Evolutionary conservation across 2,113 vertebrate genomes (phyloP).

Genomic region (Rana temporaria): DNA sequence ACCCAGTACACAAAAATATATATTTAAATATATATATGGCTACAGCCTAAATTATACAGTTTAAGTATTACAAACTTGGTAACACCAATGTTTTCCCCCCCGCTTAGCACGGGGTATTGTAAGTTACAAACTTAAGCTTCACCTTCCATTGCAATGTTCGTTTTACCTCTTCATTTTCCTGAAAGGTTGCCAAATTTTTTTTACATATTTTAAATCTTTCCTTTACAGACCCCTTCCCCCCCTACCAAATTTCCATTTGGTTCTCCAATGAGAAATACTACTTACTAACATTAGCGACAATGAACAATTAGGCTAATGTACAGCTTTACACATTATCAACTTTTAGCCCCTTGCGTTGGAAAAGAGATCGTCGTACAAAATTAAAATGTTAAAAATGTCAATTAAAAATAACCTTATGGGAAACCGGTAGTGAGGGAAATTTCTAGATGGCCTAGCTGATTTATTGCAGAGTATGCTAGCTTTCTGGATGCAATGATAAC

Average conservation of each 20-base stretch:
- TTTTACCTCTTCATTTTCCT: not conserved
- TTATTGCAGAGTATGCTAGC: too few relatives aligned
- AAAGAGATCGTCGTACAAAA: not conserved
- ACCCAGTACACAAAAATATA: constrained; percentile 59
- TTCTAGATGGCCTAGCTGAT: too few relatives aligned
- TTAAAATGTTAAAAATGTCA: not conserved
- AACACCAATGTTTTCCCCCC: constrained; percentile 50
- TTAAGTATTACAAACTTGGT: constrained; percentile 55
- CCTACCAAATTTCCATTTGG: not conserved
- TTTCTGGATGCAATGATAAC: too few relatives aligned
- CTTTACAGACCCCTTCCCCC: not conserved
- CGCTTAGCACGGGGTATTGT: constrained; percentile 28
- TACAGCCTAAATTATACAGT: constrained; percentile 57
- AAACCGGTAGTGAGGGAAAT: too few relatives aligned
- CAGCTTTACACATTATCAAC: not conserved
- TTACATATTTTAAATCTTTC: too few relatives aligned
- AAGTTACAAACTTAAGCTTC: constrained; percentile 1
- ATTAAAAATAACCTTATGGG: not conserved
- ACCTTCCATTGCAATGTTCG: constrained; percentile 15
- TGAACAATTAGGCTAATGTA: not conserved
- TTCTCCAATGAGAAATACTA: constrained; percentile 20
- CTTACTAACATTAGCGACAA: constrained; percentile 7
- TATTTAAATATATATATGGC: constrained; percentile 54
- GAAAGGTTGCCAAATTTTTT: constrained; percentile 9
- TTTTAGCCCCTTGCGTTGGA: not conserved